These are phyloP conservation scores for Parazoanthus darwini DNA, from an alignment of 92 coral and sea anemone species.

Conservation along the genomic window DNA sequence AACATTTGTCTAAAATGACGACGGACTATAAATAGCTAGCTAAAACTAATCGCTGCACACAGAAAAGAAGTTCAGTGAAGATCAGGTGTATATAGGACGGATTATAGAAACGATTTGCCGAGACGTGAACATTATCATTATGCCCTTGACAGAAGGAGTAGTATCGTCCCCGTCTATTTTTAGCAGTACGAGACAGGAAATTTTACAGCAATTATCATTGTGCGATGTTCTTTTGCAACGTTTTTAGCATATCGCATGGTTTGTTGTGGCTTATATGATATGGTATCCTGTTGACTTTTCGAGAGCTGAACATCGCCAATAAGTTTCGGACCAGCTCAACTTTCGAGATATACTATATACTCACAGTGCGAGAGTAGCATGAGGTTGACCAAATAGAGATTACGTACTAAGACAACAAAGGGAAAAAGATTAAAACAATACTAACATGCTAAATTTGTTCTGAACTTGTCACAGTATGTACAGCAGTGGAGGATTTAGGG, in stretches of 20 bases:
- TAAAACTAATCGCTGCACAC: background rate
- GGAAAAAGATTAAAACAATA: background rate
- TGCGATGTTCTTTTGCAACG: background rate
- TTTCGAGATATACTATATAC: background rate
- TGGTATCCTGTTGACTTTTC: background rate
- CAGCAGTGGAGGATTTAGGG: no score
- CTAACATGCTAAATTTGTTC: no score
- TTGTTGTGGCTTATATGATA: background rate
- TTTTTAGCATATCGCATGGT: background rate
- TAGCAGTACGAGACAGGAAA: no score
- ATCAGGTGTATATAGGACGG: background rate
- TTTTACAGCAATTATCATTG: background rate
- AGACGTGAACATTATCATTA: background rate
- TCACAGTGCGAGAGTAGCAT: background rate
- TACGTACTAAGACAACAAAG: background rate
- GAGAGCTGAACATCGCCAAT: no score
- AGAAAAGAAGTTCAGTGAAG: background rate
- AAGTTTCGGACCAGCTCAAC: background rate
- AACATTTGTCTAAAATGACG: background rate
- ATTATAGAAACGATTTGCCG: background rate
- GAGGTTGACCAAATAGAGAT: background rate
- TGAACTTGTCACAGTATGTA: no score
- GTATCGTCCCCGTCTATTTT: no score
- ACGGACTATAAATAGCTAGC: background rate
- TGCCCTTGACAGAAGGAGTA: background rate